Evolutionary conservation across 2,113 vertebrate genomes (phyloP), one percentile per base, ranked within the genome.

Genomic region (Meleagris gallopavo): DNA sequence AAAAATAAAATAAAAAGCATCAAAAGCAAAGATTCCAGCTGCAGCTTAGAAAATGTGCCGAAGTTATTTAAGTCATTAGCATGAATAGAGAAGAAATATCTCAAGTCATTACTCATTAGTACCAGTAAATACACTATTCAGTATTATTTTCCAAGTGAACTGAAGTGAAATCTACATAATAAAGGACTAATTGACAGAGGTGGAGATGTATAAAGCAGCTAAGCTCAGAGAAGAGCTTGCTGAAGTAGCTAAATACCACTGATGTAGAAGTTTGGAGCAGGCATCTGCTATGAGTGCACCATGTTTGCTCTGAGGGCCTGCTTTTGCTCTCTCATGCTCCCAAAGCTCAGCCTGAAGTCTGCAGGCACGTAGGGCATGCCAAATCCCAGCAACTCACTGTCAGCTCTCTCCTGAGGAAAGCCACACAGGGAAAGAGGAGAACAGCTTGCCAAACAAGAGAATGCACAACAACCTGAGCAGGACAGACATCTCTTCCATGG

Each of bases 21-120:
- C 11, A 60, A 72, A 91, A 70, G 8, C 29, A 83, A 89, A 89
- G 45, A 91, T 69, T 60, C 17, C 45, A 90, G 62, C 86, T 72
- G 82, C 27, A 95, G 62, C 54, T 82, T 80, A 76, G 57, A 34
- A 65, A 67, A 88, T 52, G 13, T 79, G 57, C n/a, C 93, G 30
- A 89, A 96, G 89, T 84, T 55, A 77, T 95, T 96, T 84, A 70
- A 89, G 60, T 74, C 90, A 95, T 88, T 89, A 94, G 46, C 87
- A 91, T 15, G 77, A 95, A 94, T 45, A 82, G 67, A 67, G 60
- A 89, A 89, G 58, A 21, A 83, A 45, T 91, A 93, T 60, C 70
- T 62, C 75, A 97, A 92, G n/a, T 94, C 71, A 88, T 97, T 95
- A 94, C 76, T 96, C 92, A 97, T 96, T 91, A 95, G 70, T n/a